A percentile compares a stretch with the other conserved stretches of the same genome.
phyloP scores from a whole-genome alignment of 2,888 invertebrate species.

The Folsomia manolachei region DNA sequence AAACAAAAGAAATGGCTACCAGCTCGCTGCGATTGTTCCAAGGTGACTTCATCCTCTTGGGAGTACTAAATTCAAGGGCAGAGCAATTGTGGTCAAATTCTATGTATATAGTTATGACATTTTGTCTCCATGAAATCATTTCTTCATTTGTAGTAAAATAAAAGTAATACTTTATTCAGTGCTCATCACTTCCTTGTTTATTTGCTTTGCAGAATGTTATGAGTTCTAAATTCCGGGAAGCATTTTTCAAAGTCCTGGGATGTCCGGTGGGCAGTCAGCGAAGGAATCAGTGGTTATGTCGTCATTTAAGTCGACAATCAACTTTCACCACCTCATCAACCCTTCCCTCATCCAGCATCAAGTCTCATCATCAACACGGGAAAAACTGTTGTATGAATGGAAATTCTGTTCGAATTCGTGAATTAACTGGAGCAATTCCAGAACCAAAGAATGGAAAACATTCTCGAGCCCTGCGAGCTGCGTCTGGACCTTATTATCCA shows the following conservation, averaged over 20 bases:
- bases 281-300: slow-evolving; percentile 51
- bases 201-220: slow-evolving; percentile 65
- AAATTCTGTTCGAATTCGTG: slow-evolving; percentile 47
- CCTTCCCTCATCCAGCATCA: slow-evolving; percentile 49
- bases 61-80: no score
- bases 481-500: slow-evolving; percentile 49
- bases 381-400: slow-evolving; percentile 38
- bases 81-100: no score
- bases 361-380: slow-evolving; percentile 41
- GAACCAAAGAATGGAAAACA: slow-evolving; percentile 37
- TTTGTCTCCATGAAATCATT: no score
- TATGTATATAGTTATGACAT: no score
- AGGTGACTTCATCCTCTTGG: no score
- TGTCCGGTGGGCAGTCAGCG: slow-evolving; percentile 50
- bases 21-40: no score
- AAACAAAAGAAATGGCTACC: not conserved
- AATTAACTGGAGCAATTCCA: slow-evolving; percentile 27
- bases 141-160: no score
- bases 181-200: not conserved
- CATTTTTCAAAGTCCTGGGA: slow-evolving; percentile 65
- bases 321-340: slow-evolving; percentile 65
- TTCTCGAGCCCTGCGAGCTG: slow-evolving; percentile 41
- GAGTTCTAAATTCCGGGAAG: slow-evolving; percentile 85
- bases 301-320: slow-evolving; percentile 62
- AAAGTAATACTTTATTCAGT: no score